Evolutionary conservation across 2,888 invertebrate genomes (phyloP), one percentile per base, ranked within the genome.

Genomic region (Timema podura): DNA sequence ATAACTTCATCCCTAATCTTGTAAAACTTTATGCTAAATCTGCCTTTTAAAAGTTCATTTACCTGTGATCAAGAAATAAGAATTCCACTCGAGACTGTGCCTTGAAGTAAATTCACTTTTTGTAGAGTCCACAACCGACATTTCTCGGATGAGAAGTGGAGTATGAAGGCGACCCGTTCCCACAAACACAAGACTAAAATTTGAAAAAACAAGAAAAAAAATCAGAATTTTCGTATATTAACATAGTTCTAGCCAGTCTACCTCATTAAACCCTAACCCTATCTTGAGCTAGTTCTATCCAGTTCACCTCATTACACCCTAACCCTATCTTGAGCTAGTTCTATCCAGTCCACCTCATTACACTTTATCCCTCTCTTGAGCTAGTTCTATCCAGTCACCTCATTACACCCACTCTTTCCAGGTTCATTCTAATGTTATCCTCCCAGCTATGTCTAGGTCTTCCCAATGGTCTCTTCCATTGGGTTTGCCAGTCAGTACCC

Each of bases 31-130:
- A 30, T 51, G 11, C 11, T 51, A 13, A 51, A 51, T 51, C 51
- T 51, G 51, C 3, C n/a, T 51, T 51, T 51, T 30, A 30, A 30
- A 30, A 2, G 30, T 30, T 30, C 30, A 30, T 1, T 72, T 75
- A 83, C 84, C 84, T 88, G 78, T 96, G 95, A 79, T 97, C 96
- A 46, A 97, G 82, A 79, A 95, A 96, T 44, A 97, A 83, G 79
- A 96, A 97, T 80, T 96, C 96, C 96, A 97, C 80, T 97, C 96
- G 74, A 97, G 85, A 79, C 95, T 96, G 79, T 96, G 95, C 45
- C 95, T 85, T 0, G 96, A 96, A 0, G 92, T 93, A 79, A 97
- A 97, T 83, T 96, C 96, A 76, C 87, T 89, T 76, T 91, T 89
- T 5, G 85, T 86, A 0, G 88, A 86, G 79, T 93, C 93, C 11